Percentiles rank a stretch among this genome's conserved stretches.
Conservation (phyloP, 2,797 vertebrate genomes). For the Poeciliopsis infans region DNA sequence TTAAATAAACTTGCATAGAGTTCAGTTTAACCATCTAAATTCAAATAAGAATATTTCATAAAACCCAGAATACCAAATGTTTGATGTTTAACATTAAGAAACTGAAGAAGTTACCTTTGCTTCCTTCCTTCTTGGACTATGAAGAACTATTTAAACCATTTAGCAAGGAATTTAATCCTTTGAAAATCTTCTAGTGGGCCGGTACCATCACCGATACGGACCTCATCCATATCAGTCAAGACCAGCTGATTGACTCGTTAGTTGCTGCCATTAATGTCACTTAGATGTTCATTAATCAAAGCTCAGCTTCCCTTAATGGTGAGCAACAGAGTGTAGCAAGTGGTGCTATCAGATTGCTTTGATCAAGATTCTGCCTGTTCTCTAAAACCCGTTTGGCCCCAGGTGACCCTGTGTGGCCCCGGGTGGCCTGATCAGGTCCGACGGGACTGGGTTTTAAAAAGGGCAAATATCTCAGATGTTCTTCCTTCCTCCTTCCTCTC, state of each 20-base stretch:
- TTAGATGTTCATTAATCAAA: constrained; percentile 67
- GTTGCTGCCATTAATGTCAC: constrained; percentile 51
- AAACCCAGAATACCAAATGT: background rate
- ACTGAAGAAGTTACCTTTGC: background rate
- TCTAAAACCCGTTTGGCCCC: constrained; percentile 43
- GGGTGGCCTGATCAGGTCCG: constrained; percentile 37
- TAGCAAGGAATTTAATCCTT: background rate
- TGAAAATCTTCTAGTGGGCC: constrained; percentile 26
- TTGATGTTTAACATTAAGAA: background rate
- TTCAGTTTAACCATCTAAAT: background rate
- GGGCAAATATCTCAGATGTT: constrained; percentile 65
- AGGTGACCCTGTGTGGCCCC: constrained; percentile 26
- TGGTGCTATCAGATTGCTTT: constrained; percentile 62
- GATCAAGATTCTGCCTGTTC: constrained; percentile 65
- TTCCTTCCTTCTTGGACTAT: background rate
- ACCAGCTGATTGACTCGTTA: constrained; percentile 56
- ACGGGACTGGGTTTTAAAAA: constrained; percentile 45
- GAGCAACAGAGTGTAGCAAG: constrained; percentile 47
- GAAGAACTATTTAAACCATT: background rate
- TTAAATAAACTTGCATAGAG: background rate
- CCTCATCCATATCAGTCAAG: constrained; percentile 63
- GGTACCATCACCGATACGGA: constrained; percentile 33
- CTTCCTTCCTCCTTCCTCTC: constrained; percentile 35
- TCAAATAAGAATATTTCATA: background rate
- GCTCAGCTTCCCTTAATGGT: constrained; percentile 44